Evolutionary conservation across 2,797 vertebrate genomes (phyloP).

Genomic region (Rhodeus uyekii): DNA sequence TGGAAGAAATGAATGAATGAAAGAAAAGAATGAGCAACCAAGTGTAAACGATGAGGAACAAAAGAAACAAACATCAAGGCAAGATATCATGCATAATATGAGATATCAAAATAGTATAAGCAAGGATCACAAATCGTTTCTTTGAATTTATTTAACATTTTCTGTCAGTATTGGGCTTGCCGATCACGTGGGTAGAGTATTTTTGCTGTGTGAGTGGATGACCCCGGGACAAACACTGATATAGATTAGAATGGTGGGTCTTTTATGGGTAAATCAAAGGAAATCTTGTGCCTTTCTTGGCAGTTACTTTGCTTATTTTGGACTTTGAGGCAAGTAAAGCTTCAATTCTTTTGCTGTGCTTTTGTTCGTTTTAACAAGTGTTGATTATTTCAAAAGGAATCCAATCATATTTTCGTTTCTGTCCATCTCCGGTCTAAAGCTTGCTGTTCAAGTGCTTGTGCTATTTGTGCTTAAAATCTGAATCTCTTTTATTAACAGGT

Average conservation of each 20-base stretch:
- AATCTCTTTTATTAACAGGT: conserved; percentile 18
- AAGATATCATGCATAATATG: no score
- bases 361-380: background rate
- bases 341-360: conserved; percentile 1
- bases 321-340: background rate
- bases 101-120: no score
- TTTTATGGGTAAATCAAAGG: background rate
- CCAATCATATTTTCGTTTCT: background rate
- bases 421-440: background rate
- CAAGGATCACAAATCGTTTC: no score
- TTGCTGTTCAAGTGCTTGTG: background rate
- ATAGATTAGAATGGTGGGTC: background rate
- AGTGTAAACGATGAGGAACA: no score
- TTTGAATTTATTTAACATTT: no score
- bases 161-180: no score
- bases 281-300: background rate
- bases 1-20: no score
- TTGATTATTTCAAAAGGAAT: conserved; percentile 3
- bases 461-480: background rate
- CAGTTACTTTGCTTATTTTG: background rate
- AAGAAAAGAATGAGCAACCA: no score
- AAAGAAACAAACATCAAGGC: no score
- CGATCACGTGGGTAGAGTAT: no score
- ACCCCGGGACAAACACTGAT: no score
- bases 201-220: no score